Percentiles rank a stretch among this genome's conserved stretches.
Evolutionary conservation across 2,797 vertebrate genomes (phyloP).

Genomic region (Buphagus erythrorhynchus): DNA sequence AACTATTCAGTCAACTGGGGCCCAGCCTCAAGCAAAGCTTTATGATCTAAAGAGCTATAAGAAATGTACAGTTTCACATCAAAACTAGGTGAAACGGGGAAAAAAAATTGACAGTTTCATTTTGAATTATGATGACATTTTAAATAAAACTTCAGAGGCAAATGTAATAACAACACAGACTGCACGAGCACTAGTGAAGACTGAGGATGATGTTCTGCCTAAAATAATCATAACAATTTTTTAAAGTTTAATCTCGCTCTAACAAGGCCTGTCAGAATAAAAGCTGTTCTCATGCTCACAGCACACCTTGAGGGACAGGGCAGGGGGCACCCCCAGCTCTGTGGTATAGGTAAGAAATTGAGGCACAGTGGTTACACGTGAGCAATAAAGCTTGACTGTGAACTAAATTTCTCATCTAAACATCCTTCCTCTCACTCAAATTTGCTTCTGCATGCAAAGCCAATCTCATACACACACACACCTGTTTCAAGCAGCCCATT

Average conservation of each 20-base stretch:
- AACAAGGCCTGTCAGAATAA: neutral
- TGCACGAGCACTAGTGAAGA: neutral
- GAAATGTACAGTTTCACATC: constrained; percentile 34
- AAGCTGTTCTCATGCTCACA: neutral
- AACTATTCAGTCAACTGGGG: constrained; percentile 29
- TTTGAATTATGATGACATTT: constrained; percentile 24
- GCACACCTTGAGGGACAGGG: neutral
- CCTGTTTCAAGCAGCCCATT: neutral
- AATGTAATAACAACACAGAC: neutral
- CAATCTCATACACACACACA: neutral
- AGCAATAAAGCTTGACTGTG: neutral
- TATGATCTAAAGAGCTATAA: constrained; percentile 14
- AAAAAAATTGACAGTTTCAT: neutral
- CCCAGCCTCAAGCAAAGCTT: constrained; percentile 20
- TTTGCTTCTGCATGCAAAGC: neutral
- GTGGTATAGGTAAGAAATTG: neutral
- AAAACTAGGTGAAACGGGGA: neutral
- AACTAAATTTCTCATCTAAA: neutral
- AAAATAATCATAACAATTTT: neutral
- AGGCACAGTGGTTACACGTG: neutral
- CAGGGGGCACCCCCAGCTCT: neutral
- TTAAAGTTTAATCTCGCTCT: neutral
- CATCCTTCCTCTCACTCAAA: neutral
- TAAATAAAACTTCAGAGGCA: neutral
- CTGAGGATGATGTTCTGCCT: neutral